Base-by-base conservation (phyloP, 2,888 invertebrate species). In the Morpho achilles region DNA sequence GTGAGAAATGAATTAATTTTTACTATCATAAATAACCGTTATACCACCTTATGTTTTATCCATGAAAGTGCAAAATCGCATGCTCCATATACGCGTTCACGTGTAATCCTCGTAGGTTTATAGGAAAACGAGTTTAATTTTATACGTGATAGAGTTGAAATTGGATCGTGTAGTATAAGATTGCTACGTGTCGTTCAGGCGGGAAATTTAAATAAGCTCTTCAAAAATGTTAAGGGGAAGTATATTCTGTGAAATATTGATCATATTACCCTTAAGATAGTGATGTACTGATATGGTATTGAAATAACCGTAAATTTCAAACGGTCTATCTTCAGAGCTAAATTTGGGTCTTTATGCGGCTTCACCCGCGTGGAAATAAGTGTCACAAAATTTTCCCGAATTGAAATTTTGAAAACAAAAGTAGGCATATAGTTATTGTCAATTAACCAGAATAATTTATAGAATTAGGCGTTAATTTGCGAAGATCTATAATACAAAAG, bases 121-220 rank as follows among this genome's bases (percentile, higher is more conserved):
- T 4, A 39, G 45, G 40, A 53, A 53, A 44, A 39, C 45, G 39
- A n/a, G 32, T 16, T 44, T 53, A 53, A 45, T 39, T 8, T 16
- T 10, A 8, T 53, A 39, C 16, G 45, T 45, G 45, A 69, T 72
- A 78, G 70, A 71, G 72, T 73, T 61, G 62, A 61, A 61, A 68
- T 73, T 75, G 61, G 57, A 69, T 69, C 66, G 62, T 40, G 40
- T 47, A 50, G 54, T 43, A 52, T 65, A 63, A 69, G 62, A 70
- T 72, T 70, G 69, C 59, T 59, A 64, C 63, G 65, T 67, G 67
- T 69, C 68, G 71, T 58, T 67, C 71, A 70, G 72, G 75, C 75
- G 76, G 69, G 72, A 79, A 78, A 82, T 82, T 82, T 75, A 79
- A 82, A 82, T 79, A 79, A 71, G 77, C 74, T 73, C 69, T 75